These are phyloP conservation scores for Sparidentex hasta DNA, from an alignment of 2,797 vertebrate genomes.

Conservation along the genomic window DNA sequence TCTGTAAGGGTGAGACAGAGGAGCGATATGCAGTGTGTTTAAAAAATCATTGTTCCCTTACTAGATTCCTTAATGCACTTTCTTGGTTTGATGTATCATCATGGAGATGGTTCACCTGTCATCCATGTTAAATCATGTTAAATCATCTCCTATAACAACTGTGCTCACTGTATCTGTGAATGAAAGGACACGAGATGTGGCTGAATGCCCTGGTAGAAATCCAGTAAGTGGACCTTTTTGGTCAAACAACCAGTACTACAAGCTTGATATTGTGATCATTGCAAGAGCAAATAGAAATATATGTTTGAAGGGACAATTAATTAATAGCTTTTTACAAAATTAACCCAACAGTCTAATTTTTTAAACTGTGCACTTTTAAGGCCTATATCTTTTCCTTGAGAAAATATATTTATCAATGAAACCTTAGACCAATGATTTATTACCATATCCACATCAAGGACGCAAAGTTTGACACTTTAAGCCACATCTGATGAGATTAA, in stretches of 20 bases:
- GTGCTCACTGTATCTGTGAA: neutral
- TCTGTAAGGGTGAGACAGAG: conserved; percentile 73
- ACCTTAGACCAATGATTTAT: neutral
- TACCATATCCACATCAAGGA: no score
- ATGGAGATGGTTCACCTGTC: neutral
- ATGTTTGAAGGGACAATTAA: neutral
- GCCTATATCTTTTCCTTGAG: neutral
- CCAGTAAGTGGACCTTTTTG: neutral
- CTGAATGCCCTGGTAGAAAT: neutral
- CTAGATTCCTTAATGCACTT: neutral
- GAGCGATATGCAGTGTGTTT: neutral
- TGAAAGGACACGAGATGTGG: conserved; percentile 2
- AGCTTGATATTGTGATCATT: neutral
- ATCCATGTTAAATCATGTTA: neutral
- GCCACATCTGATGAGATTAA: no score
- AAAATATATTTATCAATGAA: neutral
- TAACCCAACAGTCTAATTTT: neutral
- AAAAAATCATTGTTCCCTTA: neutral
- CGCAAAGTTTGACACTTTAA: no score
- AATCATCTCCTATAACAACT: neutral
- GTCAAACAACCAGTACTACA: neutral
- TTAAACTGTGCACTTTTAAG: no score
- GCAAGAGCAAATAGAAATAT: neutral
- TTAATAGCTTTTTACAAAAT: neutral
- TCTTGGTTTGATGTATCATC: neutral